Percentiles rank a stretch among this genome's conserved stretches.
Evolutionary conservation across 2,888 invertebrate genomes (phyloP).

Genomic region (Trissolcus japonicus): DNA sequence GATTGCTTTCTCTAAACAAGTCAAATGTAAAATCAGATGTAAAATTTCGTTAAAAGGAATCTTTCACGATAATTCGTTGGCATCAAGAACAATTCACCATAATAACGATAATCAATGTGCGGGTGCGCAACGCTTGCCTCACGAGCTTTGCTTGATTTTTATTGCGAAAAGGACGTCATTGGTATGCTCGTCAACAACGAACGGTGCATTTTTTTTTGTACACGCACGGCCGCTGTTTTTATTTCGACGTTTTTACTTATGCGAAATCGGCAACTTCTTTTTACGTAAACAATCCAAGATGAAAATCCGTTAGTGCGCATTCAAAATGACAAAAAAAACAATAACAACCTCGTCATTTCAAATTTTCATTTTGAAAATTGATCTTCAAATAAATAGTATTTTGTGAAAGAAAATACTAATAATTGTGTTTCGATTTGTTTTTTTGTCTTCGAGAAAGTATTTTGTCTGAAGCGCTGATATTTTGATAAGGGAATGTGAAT

Average conservation of each 20-base stretch:
- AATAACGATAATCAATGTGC: slow-evolving; percentile 41
- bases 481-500: no score
- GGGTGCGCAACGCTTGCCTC: slow-evolving; percentile 33
- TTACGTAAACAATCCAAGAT: no score
- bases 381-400: no score
- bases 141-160: slow-evolving; percentile 18
- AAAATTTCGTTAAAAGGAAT: slow-evolving; percentile 29
- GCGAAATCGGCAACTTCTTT: background rate
- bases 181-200: slow-evolving; percentile 23
- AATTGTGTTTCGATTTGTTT: no score
- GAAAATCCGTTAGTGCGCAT: no score
- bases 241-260: slow-evolving; percentile 22
- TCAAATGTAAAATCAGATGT: slow-evolving; percentile 6
- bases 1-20: slow-evolving; percentile 21
- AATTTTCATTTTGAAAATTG: no score
- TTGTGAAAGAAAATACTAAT: no score
- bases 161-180: slow-evolving; percentile 34
- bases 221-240: slow-evolving; percentile 4
- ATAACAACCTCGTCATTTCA: no score
- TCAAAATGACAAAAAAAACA: no score
- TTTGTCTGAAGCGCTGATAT: no score
- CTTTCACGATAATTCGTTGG: slow-evolving; percentile 20
- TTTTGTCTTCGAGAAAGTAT: no score
- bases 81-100: slow-evolving; percentile 34
- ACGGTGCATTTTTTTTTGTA: slow-evolving; percentile 15